Evolutionary conservation across 2,888 invertebrate species (phyloP).

Genomic region (Empis livida): DNA sequence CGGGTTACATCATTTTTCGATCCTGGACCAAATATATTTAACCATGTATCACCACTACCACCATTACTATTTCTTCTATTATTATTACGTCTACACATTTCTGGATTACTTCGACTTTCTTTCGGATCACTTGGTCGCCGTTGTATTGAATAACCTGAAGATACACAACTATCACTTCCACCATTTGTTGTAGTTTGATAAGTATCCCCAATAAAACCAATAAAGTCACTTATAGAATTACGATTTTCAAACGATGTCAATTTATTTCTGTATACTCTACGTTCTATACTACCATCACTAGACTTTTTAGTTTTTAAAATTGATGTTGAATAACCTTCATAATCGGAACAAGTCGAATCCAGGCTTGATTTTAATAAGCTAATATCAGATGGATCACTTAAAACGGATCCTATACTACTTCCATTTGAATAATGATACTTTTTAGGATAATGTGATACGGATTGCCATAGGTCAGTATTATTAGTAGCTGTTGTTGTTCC

Average conservation of each 20-base stretch:
- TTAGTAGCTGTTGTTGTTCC: conserved; percentile 19
- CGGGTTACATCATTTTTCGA: no score
- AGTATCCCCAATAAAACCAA: conserved; percentile 32
- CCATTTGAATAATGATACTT: conserved; percentile 33
- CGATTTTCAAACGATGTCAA: conserved; percentile 36
- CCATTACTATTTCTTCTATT: not conserved
- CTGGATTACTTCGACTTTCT: conserved; percentile 33
- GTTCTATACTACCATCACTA: conserved; percentile 45
- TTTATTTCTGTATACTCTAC: conserved; percentile 45
- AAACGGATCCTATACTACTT: conserved; percentile 33
- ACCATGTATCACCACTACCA: not conserved
- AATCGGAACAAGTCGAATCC: conserved; percentile 17
- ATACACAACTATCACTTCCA: conserved; percentile 27
- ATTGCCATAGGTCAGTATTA: conserved; percentile 22
- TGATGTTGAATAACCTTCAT: conserved; percentile 26
- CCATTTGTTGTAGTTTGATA: conserved; percentile 15
- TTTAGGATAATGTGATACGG: conserved; percentile 13
- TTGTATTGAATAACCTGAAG: conserved; percentile 15
- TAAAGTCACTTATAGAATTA: conserved; percentile 31
- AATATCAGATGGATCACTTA: conserved; percentile 23
- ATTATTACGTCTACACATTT: conserved; percentile 19
- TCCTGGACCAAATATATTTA: not conserved
- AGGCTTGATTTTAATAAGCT: conserved; percentile 27
- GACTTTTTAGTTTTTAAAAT: conserved; percentile 34
- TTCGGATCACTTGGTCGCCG: conserved; percentile 26